Conservation (phyloP, 1,140 invertebrate genomes). For the Drosophila pallidifrons region DNA sequence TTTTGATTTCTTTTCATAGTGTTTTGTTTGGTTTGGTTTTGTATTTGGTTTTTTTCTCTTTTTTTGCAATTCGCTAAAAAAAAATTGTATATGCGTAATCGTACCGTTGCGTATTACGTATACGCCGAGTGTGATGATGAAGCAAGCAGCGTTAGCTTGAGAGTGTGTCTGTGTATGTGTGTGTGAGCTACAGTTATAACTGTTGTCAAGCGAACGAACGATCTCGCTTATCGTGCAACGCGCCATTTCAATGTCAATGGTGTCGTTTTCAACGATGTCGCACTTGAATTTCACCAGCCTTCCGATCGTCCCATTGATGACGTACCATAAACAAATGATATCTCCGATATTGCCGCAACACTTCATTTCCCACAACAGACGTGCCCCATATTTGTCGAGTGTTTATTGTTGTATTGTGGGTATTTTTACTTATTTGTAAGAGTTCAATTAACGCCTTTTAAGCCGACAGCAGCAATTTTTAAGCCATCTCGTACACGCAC, state of each 20-base stretch:
- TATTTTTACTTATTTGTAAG: not conserved
- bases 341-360: not conserved
- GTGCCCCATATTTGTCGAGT: conserved; percentile 20
- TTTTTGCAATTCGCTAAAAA: conserved; percentile 35
- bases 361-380: not conserved
- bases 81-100: conserved; percentile 61
- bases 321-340: conserved; percentile 51
- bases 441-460: conserved; percentile 24
- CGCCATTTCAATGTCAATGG: conserved; percentile 74
- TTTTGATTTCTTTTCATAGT: conserved; percentile 15
- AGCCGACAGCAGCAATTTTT: conserved; percentile 4
- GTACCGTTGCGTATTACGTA: conserved; percentile 48
- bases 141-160: not conserved
- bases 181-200: conserved; percentile 14
- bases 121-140: conserved; percentile 41
- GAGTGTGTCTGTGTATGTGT: not conserved
- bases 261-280: conserved; percentile 60
- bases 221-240: conserved; percentile 56
- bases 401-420: not conserved
- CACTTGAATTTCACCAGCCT: conserved; percentile 61
- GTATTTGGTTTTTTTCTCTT: not conserved
- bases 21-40: conserved; percentile 8
- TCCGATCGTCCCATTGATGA: conserved; percentile 39
- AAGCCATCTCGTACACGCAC: conserved; percentile 16
- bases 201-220: conserved; percentile 63